Base-by-base conservation (phyloP, 2,113 vertebrate species). In the Percina caprodes region DNA sequence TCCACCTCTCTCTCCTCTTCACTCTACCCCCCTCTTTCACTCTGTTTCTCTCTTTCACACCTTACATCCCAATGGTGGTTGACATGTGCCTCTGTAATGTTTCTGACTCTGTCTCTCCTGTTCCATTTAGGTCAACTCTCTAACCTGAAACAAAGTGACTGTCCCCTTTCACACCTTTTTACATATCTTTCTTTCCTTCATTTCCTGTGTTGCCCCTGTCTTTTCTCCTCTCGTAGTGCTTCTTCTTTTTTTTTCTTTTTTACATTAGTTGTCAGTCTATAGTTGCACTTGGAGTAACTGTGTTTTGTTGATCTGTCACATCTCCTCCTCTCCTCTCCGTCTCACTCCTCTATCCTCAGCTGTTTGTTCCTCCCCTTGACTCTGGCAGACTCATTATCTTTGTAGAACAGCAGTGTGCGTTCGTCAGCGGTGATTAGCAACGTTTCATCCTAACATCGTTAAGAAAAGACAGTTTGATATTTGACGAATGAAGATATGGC, bases 361-460 rank as follows among this genome's bases (percentile, higher is more conserved):
- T 88, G 89, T 92, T 93, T 94, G 88, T 91, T 91, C 90, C 89
- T 91, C 86, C 86, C 83, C 86, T 89, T 85, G 85, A 89, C 88
- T 89, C 89, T 51, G 84, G 87, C 93, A 89, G 77, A 91, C 91
- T 95, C 91, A 93, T 94, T 94, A 94, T 94, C 93, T 91, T 90
- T 90, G 82, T 72, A 77, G 90, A 90, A 85, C 92, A 93, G 91
- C 92, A 85, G 80, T 69, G 77, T 83, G 90, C 86, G 84, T 88
- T 93, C 84, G 91, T 93, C 92, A 93, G 92, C 90, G 85, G 90
- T 83, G 92, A 95, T 95, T 94, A 94, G 87, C 87, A 65, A 58
- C 62, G 74, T 92, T 92, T 92, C 87, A 81, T 90, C 91, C 84
- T 74, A 65, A 81, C 91, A 86, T 93, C 85, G 65, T 91, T 93